phyloP scores from a whole-genome alignment of 2,888 invertebrate genomes.

The Norana najaformis region DNA sequence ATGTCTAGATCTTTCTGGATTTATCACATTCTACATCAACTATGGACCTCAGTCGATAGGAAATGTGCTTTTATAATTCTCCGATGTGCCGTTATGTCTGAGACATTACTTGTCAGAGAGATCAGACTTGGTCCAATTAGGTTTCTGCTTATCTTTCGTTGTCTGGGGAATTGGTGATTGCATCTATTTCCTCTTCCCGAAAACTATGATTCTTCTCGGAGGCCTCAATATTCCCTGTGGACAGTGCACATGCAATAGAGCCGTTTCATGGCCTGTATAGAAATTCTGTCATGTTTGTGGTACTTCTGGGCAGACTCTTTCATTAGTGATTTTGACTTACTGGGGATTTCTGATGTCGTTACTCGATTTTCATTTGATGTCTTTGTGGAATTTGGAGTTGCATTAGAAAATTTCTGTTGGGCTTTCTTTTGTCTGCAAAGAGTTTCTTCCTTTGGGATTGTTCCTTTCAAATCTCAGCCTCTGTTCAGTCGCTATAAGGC shows the following conservation, averaged over 20 bases:
- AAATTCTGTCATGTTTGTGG: not conserved
- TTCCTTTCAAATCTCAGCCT: not conserved
- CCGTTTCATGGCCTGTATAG: not conserved
- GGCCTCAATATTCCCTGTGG: not conserved
- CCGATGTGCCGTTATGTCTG: not conserved
- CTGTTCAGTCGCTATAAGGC: not conserved
- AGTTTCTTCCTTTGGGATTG: not conserved
- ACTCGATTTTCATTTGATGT: not conserved
- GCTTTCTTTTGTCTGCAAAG: too few species aligned
- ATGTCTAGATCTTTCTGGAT: not conserved
- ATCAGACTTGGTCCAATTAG: slow-evolving; percentile 17
- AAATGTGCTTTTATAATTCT: slow-evolving; percentile 14
- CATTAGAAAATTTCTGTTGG: not conserved
- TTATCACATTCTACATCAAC: slow-evolving; percentile 6
- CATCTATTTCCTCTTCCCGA: not conserved
- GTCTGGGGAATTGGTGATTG: slow-evolving; percentile 13
- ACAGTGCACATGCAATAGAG: not conserved
- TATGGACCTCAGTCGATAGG: not conserved
- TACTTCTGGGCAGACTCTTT: not conserved
- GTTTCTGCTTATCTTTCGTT: slow-evolving; percentile 18
- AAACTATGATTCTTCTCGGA: not conserved
- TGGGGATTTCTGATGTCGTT: not conserved
- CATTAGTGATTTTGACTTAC: slow-evolving; percentile 1
- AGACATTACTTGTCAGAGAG: slow-evolving; percentile 19
- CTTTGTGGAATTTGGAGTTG: not conserved